Base-by-base conservation (phyloP, 2,888 invertebrate genomes). In the Coelinius sp. region DNA sequence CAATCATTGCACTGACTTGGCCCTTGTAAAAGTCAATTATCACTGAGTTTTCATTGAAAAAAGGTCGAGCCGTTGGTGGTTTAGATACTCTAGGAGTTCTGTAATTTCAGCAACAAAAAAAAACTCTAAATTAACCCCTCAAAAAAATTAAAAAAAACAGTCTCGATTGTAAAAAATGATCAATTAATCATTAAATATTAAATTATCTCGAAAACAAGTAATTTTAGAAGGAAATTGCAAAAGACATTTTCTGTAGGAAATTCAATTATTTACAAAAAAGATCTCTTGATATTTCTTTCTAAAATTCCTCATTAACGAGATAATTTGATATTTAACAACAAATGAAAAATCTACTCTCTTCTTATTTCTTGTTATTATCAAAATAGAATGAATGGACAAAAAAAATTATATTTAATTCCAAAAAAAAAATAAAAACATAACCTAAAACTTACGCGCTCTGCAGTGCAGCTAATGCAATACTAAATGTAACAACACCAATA, bases 11-110 rank as follows among this genome's bases (percentile, higher is more conserved):
- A 62, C 90, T 90, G 56, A 96, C 88, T 80, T 95, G 92, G 1
- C 96, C 96, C 80, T 90, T 90, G 78, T 94, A 94, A 90, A 93
- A 95, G 87, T 97, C 96, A 66, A 91, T 89, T 1, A 96, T 92
- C 41, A 91, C 80, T 0, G 94, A 93, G 71, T 91, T 90, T 73
- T 90, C 86, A 73, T 91, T 89, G 82, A 96, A 95, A 86, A 96
- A 95, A 73, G 92, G 92, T 77, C 90, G 90, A 17, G 96, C 91
- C 0, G 89, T 81, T 7, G 92, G 91, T 46, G 90, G 89, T 80
- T 90, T 90, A 12, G 90, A 90, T 59, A 91, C 85, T 85, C 90
- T 92, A 17, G 91, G 90, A 31, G 91, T 89, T 63, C 92, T 92
- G 67, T 27, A 74, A 73, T n/a, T n/a, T n/a, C n/a, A 17, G 31